These are phyloP conservation scores for Hyperopisus bebe DNA, from an alignment of 2,113 vertebrate species.

Conservation along the genomic window DNA sequence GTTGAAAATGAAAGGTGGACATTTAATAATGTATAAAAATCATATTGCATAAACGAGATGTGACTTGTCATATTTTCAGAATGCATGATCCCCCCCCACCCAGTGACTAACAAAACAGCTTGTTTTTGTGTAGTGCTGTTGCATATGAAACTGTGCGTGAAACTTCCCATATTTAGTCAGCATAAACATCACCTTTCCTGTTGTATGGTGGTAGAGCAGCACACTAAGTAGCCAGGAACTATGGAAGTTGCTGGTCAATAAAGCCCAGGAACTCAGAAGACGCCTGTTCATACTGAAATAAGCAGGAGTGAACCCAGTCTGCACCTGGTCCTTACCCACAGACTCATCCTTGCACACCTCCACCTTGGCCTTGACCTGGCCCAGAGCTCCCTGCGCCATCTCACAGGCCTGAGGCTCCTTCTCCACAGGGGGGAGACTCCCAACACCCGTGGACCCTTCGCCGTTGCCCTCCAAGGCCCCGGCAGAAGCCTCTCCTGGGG, in stretches of 20 bases:
- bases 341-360: slow-evolving; percentile 99
- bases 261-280: neutral
- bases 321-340: slow-evolving; percentile 66
- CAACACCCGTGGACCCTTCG: neutral
- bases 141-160: neutral
- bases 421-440: slow-evolving; percentile 36
- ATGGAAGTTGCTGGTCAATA: neutral
- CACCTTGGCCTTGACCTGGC: slow-evolving; percentile 95
- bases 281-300: neutral
- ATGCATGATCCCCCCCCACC: neutral
- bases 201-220: neutral
- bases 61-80: neutral
- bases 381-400: slow-evolving; percentile 78
- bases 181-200: neutral
- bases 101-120: neutral
- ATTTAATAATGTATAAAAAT: neutral
- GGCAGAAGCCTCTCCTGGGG: slow-evolving; percentile 42
- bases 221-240: neutral
- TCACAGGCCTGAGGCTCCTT: slow-evolving; percentile 65
- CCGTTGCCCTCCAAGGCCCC: slow-evolving; percentile 43
- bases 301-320: neutral
- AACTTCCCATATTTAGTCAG: neutral
- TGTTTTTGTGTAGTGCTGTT: neutral
- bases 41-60: neutral
- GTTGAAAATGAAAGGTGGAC: neutral